Evolutionary conservation across 2,888 invertebrate genomes (phyloP).

Genomic region (Thyatira batis): DNA sequence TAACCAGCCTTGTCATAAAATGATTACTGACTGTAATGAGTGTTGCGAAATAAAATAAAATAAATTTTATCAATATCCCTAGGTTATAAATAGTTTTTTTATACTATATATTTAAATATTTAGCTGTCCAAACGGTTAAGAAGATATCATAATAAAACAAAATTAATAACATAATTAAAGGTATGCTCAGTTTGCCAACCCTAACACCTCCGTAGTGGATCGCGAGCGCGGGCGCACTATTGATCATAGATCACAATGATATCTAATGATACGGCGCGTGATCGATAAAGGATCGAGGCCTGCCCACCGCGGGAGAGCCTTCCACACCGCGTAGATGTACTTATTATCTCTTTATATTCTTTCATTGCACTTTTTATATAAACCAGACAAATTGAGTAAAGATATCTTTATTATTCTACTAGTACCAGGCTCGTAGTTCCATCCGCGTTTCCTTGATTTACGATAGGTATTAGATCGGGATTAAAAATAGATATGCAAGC

Average conservation of each 20-base stretch:
- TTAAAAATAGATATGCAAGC: no score
- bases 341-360: not conserved
- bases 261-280: slow-evolving; percentile 76
- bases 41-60: no score
- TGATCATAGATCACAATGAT: slow-evolving; percentile 79
- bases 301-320: slow-evolving; percentile 69
- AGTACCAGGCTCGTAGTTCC: no score
- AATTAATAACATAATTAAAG: not conserved
- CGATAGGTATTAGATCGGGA: no score
- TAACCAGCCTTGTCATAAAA: no score
- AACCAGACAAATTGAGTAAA: slow-evolving; percentile 1
- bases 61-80: no score
- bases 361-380: not conserved
- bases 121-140: no score
- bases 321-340: slow-evolving; percentile 29
- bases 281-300: slow-evolving; percentile 65
- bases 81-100: no score
- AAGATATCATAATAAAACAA: no score
- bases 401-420: not conserved
- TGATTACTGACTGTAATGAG: no score
- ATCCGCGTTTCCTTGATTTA: no score
- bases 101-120: no score
- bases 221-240: slow-evolving; percentile 45
- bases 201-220: slow-evolving; percentile 23
- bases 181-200: slow-evolving; percentile 30